Percentiles rank a stretch among this genome's conserved stretches.
Evolutionary conservation across 2,797 vertebrate genomes (phyloP).

Genomic region (Odontamblyopus lacepedii): DNA sequence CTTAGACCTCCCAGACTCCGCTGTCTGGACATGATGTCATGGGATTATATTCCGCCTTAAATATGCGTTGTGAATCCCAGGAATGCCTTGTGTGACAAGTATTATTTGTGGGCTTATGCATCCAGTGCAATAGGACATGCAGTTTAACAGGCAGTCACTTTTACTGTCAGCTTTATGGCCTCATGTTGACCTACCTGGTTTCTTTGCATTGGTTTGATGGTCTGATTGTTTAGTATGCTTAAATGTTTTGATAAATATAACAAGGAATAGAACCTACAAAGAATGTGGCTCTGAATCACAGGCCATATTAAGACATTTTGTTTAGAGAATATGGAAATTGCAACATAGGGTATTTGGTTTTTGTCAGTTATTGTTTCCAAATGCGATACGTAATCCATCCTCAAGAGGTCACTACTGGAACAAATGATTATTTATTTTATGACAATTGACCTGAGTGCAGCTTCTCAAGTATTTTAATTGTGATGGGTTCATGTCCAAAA

Average conservation of each 20-base stretch:
- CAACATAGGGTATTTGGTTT: background rate
- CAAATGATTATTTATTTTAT: background rate
- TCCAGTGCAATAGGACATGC: background rate
- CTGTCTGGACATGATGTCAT: constrained; percentile 43
- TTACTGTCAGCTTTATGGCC: background rate
- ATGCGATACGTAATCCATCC: background rate
- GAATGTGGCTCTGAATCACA: background rate
- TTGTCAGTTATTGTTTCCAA: background rate
- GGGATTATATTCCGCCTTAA: constrained; percentile 23
- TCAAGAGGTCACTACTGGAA: background rate
- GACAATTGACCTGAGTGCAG: background rate
- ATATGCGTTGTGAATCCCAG: constrained; percentile 39
- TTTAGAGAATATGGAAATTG: background rate
- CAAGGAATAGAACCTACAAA: background rate
- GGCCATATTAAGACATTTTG: background rate
- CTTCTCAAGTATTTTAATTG: background rate
- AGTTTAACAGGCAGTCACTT: constrained; percentile 9
- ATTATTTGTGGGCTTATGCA: background rate
- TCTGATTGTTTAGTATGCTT: background rate
- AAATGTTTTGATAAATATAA: background rate
- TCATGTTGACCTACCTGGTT: background rate
- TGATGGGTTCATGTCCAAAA: background rate
- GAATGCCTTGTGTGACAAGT: constrained; percentile 25
- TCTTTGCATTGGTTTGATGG: background rate
- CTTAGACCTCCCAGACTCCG: constrained; percentile 43